Percentiles rank a stretch among this genome's conserved stretches.
Conservation (phyloP, 2,797 vertebrate species). For the Sphenopsis melanotis region DNA sequence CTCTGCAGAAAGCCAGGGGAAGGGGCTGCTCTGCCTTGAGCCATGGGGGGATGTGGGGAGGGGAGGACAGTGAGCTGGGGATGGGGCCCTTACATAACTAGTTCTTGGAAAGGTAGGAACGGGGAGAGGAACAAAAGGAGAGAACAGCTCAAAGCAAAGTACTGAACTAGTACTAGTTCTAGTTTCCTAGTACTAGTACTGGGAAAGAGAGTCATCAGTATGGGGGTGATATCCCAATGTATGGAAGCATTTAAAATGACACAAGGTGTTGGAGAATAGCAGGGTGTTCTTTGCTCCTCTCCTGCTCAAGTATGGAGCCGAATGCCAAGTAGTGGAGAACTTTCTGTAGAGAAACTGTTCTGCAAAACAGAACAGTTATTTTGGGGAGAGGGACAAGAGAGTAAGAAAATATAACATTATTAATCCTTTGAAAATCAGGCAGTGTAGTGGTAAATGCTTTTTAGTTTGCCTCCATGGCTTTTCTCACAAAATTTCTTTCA, state of each 20-base stretch:
- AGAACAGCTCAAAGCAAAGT: not conserved
- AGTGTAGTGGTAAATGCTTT: not conserved
- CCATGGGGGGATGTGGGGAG: rapidly evolving
- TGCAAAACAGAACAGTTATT: not conserved
- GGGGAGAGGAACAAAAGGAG: not conserved
- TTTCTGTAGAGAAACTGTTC: not conserved
- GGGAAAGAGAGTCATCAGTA: not conserved
- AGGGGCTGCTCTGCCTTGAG: not conserved
- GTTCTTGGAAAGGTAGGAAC: not conserved
- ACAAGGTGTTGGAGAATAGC: not conserved
- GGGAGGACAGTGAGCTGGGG: no score
- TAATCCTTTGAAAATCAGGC: not conserved
- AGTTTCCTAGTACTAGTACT: no score
- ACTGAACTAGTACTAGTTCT: not conserved
- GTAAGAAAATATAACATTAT: not conserved
- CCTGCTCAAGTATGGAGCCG: not conserved
- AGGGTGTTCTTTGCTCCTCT: not conserved
- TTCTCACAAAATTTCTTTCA: not conserved
- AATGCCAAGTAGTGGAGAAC: not conserved
- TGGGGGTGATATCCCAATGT: not conserved
- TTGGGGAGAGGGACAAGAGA: not conserved
- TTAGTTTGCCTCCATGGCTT: not conserved
- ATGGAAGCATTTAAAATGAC: not conserved
- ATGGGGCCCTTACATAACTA: not conserved
- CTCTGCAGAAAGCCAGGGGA: not conserved